phyloP scores from a whole-genome alignment of 2,888 invertebrate genomes.

The Gordius sp. region DNA sequence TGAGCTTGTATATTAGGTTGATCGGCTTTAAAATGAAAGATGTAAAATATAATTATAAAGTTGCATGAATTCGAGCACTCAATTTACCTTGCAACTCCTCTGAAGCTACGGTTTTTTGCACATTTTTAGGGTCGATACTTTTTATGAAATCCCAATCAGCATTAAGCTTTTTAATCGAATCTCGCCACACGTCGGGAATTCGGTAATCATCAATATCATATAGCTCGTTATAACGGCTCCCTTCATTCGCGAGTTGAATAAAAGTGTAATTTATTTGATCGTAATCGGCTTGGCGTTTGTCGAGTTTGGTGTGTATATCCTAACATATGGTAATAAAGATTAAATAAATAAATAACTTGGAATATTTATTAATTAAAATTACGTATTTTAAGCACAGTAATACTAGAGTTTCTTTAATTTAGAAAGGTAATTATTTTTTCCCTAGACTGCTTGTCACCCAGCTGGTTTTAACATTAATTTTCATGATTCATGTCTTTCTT shows the following conservation, averaged over 20 bases:
- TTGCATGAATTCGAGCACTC: too few relatives aligned
- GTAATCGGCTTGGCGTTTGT: not conserved
- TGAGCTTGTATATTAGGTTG: not conserved
- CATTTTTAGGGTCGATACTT: not conserved
- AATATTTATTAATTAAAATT: too few relatives aligned
- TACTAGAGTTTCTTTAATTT: too few relatives aligned
- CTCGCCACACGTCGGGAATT: not conserved
- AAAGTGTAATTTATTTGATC: constrained; percentile 12
- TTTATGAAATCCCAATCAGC: not conserved
- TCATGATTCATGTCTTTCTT: too few relatives aligned
- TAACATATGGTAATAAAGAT: too few relatives aligned
- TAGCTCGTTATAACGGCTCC: not conserved
- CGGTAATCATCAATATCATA: not conserved
- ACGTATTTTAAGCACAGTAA: too few relatives aligned
- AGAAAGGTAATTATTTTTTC: too few relatives aligned
- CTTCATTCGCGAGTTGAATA: constrained; percentile 4
- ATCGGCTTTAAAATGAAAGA: not conserved
- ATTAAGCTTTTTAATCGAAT: not conserved
- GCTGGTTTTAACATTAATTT: too few relatives aligned
- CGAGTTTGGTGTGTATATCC: not conserved
- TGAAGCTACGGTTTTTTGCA: not conserved
- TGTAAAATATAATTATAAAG: not conserved
- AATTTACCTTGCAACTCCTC: not conserved
- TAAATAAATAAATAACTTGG: too few relatives aligned
- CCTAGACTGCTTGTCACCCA: too few relatives aligned